Conservation (phyloP, 2,113 vertebrate genomes). For the Coptodon bakossiorum region DNA sequence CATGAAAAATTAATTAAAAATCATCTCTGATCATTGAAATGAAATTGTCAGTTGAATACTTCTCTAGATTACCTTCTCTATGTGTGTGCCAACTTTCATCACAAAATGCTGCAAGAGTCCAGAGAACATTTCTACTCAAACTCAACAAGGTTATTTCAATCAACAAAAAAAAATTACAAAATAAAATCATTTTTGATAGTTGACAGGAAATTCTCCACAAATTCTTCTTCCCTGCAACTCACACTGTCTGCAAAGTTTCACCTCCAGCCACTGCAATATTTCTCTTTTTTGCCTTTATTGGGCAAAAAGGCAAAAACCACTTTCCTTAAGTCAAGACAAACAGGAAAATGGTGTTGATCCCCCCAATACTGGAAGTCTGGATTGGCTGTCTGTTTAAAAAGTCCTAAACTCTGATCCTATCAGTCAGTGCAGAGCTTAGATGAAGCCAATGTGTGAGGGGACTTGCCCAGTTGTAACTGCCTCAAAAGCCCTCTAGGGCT, state of each 20-base stretch:
- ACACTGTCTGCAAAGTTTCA: not conserved
- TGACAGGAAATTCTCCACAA: not conserved
- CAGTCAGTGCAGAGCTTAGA: not conserved
- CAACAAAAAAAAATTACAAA: not conserved
- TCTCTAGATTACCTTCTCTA: not conserved
- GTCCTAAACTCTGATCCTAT: not conserved
- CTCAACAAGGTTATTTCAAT: not conserved
- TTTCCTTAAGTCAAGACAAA: not conserved
- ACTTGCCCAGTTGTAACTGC: not conserved
- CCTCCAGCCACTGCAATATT: not conserved
- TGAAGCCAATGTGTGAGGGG: not conserved
- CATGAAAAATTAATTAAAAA: not conserved
- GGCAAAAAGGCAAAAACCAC: not conserved
- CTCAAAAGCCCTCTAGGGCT: not conserved
- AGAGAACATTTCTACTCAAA: not conserved
- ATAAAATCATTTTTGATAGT: not conserved
- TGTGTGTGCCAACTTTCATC: not conserved
- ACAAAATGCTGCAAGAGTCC: not conserved
- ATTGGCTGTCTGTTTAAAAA: not conserved
- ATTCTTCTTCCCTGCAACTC: not conserved
- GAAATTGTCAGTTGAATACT: not conserved
- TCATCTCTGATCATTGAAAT: not conserved
- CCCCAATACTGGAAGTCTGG: not conserved
- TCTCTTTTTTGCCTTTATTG: not conserved
- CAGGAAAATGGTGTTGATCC: not conserved